Conservation (phyloP, 2,113 vertebrate species). For the Crotalus tigris region DNA sequence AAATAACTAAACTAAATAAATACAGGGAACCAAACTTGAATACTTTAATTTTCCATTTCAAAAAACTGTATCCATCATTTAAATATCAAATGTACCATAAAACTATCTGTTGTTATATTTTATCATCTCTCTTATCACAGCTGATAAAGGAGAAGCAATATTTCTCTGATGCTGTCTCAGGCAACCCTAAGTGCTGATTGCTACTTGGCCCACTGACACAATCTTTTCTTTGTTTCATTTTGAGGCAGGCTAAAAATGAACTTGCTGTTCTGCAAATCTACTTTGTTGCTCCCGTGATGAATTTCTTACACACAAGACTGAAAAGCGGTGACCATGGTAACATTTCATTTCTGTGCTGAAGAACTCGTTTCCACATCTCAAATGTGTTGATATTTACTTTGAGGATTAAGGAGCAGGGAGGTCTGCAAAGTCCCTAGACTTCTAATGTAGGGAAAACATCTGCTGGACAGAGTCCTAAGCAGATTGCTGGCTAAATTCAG, state of each 20-base stretch:
- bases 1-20: background rate
- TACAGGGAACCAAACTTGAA: background rate
- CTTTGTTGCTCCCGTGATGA: constrained; percentile 37
- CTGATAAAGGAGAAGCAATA: constrained; percentile 25
- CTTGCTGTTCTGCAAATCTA: background rate
- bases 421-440: constrained; percentile 51
- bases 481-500: constrained; percentile 46
- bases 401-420: constrained; percentile 67
- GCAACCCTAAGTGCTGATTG: background rate
- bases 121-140: constrained; percentile 6
- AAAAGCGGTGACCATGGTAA: constrained; percentile 62
- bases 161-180: constrained; percentile 21
- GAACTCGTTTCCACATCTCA: constrained; percentile 58
- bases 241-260: constrained; percentile 44
- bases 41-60: background rate
- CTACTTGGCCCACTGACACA: background rate
- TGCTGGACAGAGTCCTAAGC: constrained; percentile 56
- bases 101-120: constrained; percentile 34
- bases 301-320: constrained; percentile 24
- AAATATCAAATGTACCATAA: constrained; percentile 38
- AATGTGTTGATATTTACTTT: constrained; percentile 72
- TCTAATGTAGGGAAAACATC: constrained; percentile 65
- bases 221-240: constrained; percentile 8
- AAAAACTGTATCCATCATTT: background rate
- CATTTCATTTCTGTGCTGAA: constrained; percentile 48